Base-by-base conservation (phyloP, 2,797 vertebrate genomes). In the Hoplostethus atlanticus region DNA sequence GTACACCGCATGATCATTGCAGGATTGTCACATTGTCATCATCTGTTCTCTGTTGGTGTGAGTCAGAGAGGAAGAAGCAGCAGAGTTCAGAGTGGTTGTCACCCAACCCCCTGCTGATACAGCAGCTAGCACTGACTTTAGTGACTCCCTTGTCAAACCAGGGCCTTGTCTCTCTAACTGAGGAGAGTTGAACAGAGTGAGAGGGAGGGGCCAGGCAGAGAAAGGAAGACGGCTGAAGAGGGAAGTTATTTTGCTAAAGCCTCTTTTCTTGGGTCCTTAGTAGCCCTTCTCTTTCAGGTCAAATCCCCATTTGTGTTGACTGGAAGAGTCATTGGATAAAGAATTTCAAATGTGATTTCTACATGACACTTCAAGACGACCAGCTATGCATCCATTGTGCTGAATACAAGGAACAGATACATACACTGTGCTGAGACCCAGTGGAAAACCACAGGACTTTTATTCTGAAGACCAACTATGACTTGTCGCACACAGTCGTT, bases 21-120 rank as follows among this genome's bases (percentile, higher is more conserved):
- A 16, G 50, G 44, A 62, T 15, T 40, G 42, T 57, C 36, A 62
- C 28, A 61, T 21, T 21, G 21, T 21, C 47, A 68, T 77, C 54
- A 64, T 61, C 66, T 17, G 28, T 40, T 57, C 54, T 73, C 25
- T 52, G 36, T 60, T 64, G 11, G 8, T 52, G 64, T 86, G 76
- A 80, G 68, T 84, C 84, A 84, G 40, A 74, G 82, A 80, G 77
- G 85, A 89, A 88, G 84, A 84, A 58, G 11, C 30, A 51, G n/a
- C 63, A 16, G 42, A 40, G 4, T 4, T 31, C 63, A 51, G 34
- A 67, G 67, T 11, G 17, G 74, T 70, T 80, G 56, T 70, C 61
- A 71, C 70, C 68, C 62, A 77, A 76, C 79, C 25, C 47, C 50
- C 68, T 73, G 54, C 16, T 65, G 46, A 58, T 17, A 13, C 52